These are phyloP conservation scores for Polydesmus complanatus DNA, from an alignment of 2,888 invertebrate genomes.

Conservation along the genomic window DNA sequence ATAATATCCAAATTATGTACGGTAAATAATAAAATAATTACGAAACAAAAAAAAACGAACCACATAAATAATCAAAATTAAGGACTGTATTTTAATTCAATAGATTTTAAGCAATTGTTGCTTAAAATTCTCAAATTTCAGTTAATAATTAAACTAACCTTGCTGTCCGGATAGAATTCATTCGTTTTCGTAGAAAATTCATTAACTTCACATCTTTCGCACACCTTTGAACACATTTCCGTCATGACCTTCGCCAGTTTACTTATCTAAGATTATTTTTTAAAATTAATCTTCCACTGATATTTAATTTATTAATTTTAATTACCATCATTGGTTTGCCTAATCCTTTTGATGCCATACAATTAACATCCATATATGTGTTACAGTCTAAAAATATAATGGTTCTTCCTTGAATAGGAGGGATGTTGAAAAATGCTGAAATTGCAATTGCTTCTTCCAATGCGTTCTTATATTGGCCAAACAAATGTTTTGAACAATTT, in stretches of 20 bases:
- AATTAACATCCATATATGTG: slow-evolving; percentile 24
- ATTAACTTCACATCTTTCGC: slow-evolving; percentile 25
- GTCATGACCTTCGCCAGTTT: slow-evolving; percentile 32
- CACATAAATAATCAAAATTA: no score
- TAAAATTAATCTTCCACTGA: background rate
- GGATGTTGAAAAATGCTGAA: slow-evolving; percentile 34
- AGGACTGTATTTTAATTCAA: no score
- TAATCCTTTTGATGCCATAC: slow-evolving; percentile 29
- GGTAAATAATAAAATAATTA: no score
- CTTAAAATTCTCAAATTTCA: no score
- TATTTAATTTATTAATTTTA: background rate
- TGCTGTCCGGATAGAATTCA: background rate
- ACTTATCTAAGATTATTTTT: slow-evolving; percentile 23
- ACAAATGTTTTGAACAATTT: slow-evolving; percentile 7
- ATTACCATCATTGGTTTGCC: slow-evolving; percentile 30
- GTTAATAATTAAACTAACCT: no score
- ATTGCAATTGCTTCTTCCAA: slow-evolving; percentile 35
- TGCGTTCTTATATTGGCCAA: slow-evolving; percentile 31
- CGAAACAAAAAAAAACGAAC: no score
- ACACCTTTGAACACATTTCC: slow-evolving; percentile 35
- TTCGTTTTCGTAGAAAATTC: background rate
- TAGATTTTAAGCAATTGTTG: no score
- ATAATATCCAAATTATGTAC: no score
- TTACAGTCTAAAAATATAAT: slow-evolving; percentile 31
- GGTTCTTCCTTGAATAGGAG: slow-evolving; percentile 34